Evolutionary conservation across 2,113 vertebrate genomes (phyloP).

Genomic region (Odobenus rosmarus): DNA sequence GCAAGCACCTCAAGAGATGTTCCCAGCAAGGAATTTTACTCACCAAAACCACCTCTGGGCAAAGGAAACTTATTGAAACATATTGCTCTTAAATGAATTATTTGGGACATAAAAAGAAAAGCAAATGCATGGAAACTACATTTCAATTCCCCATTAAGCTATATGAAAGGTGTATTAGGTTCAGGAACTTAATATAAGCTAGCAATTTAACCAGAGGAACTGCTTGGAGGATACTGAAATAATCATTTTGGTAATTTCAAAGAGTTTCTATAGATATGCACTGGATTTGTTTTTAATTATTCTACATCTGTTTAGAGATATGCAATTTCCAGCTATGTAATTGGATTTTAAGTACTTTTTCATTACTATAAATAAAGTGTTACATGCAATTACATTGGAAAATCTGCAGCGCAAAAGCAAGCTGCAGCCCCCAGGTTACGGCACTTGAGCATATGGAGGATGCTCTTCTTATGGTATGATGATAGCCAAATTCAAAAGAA

Average conservation of each 20-base stretch:
- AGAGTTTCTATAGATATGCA: slow-evolving; percentile 44
- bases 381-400: slow-evolving; percentile 58
- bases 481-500: not conserved
- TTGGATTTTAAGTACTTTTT: slow-evolving; percentile 71
- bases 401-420: slow-evolving; percentile 44
- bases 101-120: not conserved
- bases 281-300: slow-evolving; percentile 62
- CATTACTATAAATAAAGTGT: slow-evolving; percentile 71
- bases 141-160: not conserved
- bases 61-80: slow-evolving; percentile 44
- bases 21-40: not conserved
- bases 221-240: not conserved
- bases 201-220: not conserved
- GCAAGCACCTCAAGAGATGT: not conserved
- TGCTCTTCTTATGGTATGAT: not conserved
- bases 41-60: not conserved
- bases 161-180: not conserved
- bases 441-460: not conserved
- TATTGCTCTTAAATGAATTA: not conserved
- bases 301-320: slow-evolving; percentile 69
- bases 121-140: not conserved
- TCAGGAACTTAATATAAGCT: not conserved
- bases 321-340: slow-evolving; percentile 59
- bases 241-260: slow-evolving; percentile 23
- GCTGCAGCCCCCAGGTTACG: not conserved